These are phyloP conservation scores for Argyrosomus japonicus DNA, from an alignment of 2,113 vertebrate genomes.

Conservation along the genomic window DNA sequence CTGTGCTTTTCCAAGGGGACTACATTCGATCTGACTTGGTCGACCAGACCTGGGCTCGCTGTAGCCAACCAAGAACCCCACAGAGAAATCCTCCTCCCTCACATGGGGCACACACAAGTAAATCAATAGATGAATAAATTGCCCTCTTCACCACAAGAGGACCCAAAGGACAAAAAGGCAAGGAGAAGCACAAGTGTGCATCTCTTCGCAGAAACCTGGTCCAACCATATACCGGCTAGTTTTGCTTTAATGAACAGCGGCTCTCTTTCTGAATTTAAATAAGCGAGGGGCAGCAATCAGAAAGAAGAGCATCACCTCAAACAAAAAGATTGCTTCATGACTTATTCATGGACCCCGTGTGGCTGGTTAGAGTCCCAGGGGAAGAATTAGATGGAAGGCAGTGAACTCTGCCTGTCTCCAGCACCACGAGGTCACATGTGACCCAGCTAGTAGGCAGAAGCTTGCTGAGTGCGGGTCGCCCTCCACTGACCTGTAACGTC, in stretches of 20 bases:
- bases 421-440: slow-evolving; percentile 46
- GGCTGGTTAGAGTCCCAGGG: slow-evolving; percentile 64
- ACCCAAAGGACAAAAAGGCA: slow-evolving; percentile 64
- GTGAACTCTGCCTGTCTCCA: slow-evolving; percentile 37
- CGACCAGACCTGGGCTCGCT: slow-evolving; percentile 33
- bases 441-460: slow-evolving; percentile 32
- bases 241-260: slow-evolving; percentile 30
- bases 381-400: slow-evolving; percentile 59
- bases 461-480: slow-evolving; percentile 10
- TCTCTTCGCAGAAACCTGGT: slow-evolving; percentile 23
- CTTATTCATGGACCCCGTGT: slow-evolving; percentile 76
- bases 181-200: slow-evolving; percentile 46
- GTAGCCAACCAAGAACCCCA: slow-evolving; percentile 55
- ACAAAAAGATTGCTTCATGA: slow-evolving; percentile 70
- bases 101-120: slow-evolving; percentile 69
- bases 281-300: not conserved
- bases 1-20: slow-evolving; percentile 11
- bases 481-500: slow-evolving; percentile 28
- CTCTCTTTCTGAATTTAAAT: slow-evolving; percentile 51
- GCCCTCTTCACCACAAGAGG: slow-evolving; percentile 65
- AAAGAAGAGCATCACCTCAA: slow-evolving; percentile 44
- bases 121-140: slow-evolving; percentile 80
- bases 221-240: not conserved
- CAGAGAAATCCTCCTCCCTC: slow-evolving; percentile 59
- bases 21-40: slow-evolving; percentile 27